Base-by-base conservation (phyloP, 1,140 invertebrate genomes). In the Drosophila navojoa region DNA sequence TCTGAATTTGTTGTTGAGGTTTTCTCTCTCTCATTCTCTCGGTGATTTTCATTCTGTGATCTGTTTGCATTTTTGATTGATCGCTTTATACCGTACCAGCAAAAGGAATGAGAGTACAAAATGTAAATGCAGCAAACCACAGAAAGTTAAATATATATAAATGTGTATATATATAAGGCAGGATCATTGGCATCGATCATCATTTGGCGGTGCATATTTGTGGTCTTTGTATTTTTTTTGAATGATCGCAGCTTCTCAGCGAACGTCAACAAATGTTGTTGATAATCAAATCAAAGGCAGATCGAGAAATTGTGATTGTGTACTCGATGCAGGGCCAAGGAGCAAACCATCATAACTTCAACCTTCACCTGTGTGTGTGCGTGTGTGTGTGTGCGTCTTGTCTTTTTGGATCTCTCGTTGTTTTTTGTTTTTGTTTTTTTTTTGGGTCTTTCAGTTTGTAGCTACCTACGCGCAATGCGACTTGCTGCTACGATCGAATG, bases 1-100 rank as follows among this genome's bases (percentile, higher is more conserved):
- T 71, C 58, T 79, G 81, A 86, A 86, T 71, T 76, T 16, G 64
- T 49, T 61, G 9, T 42, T 53, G 9, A 64, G 42, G 35, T 38
- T 49, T 40, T 15, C 61, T 44, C 15, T 53, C 11, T 29, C 29
- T 22, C n/a, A 27, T 47, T 38, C 19, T 19, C 60, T 40, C 42
- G 35, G 27, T 74, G 27, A 44, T 52, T 44, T 45, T 52, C 27
- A 44, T 19, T 67, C 15, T 47, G 59, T 70, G 73, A 47, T 61
- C 44, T 47, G 71, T 90, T 90, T 90, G 77, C 87, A 90, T 90
- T 90, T 90, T 90, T 90, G 87, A 90, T 90, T 90, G 87, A 90
- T 90, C 87, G 82, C 87, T 90, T 90, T 66, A 90, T 90, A 87
- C 77, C 19, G 49, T 54, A 55, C 77, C 27, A 38, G 35, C 16